Evolutionary conservation across 2,888 invertebrate genomes (phyloP), one percentile per base, ranked within the genome.

Genomic region (Philaethria dido): DNA sequence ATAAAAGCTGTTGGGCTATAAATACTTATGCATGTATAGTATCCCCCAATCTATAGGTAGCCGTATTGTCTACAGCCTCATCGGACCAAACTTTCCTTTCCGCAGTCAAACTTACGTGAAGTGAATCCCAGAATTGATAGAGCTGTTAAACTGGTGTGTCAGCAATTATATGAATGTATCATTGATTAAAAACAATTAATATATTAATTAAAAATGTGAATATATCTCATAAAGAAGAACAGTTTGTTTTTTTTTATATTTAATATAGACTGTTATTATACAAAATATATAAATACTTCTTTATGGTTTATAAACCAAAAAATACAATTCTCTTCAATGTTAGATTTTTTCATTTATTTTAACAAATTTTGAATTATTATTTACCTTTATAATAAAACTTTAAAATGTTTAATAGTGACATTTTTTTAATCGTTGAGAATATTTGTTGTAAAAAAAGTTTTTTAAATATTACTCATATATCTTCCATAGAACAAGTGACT

Each of bases 31-130:
- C 29, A 57, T 36, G 42, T 64, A 59, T 33, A 60, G 48, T 59
- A 44, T 50, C 48, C 78, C 77, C 73, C 80, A 72, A 75, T 76
- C 75, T 84, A 80, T 83, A 84, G 85, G 80, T 84, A 85, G 84
- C 78, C 80, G 80, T 81, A 85, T 88, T 87, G 87, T 88, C 85
- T 86, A 81, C 81, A 82, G 83, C 82, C 85, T 87, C 88, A 85
- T 86, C 84, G 84, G 85, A 79, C 80, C 78, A 87, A 90, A 90
- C 86, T 91, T 91, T 89, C 85, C 89, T 86, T 87, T 88, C 88
- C 86, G 76, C 84, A 89, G 85, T 87, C 87, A 88, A 91, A 90
- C 89, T 88, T 89, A 86, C 86, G 89, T 89, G 88, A 85, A 82
- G 82, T 80, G 82, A 83, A 84, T 84, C 81, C 83, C 77, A 71